Base-by-base conservation (phyloP, 2,888 invertebrate genomes). In the Fissipunctia ypsillon region DNA sequence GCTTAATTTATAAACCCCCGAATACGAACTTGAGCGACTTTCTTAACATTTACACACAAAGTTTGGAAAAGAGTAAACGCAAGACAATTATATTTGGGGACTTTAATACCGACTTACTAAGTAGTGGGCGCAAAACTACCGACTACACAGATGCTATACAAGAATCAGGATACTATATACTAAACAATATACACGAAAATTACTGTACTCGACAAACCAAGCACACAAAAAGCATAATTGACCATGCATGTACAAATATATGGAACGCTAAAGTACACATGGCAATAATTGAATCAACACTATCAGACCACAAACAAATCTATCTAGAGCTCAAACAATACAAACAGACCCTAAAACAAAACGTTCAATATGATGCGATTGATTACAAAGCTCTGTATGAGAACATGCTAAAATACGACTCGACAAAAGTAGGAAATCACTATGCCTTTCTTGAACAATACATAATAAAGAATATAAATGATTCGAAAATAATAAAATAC, bases 311-410 rank as follows among this genome's bases (percentile, higher is more conserved):
- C 22, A 59, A 59, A 59, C 35, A 59, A 35, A 35, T 35, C 22
- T 59, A 38, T 38, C n/a, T 38, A 9, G 59, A 60, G 25, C 16
- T 41, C 19, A 41, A 60, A 59, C 41, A 60, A 41, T 60, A 41
- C 38, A 60, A 54, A 38, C n/a, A 38, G 22, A 59, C 59, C n/a
- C n/a, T 59, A n/a, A 59, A 59, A 57, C 59, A 59, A 38, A 60
- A 60, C n/a, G 41, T 41, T 61, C 25, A 61, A 41, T 61, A 43
- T 41, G 41, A 61, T 43, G 60, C 19, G 43, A 41, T 61, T 43
- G 60, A 61, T 61, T 43, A 61, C 41, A 43, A 61, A 43, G 25
- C 25, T 19, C 19, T 60, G 19, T 38, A 16, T 61, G 41, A 61
- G 9, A 43, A 28, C 5, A 19, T 43, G 61, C 25, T 43, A 25